Base-by-base conservation (phyloP, 2,888 invertebrate species). In the Chromoteleia sp. region DNA sequence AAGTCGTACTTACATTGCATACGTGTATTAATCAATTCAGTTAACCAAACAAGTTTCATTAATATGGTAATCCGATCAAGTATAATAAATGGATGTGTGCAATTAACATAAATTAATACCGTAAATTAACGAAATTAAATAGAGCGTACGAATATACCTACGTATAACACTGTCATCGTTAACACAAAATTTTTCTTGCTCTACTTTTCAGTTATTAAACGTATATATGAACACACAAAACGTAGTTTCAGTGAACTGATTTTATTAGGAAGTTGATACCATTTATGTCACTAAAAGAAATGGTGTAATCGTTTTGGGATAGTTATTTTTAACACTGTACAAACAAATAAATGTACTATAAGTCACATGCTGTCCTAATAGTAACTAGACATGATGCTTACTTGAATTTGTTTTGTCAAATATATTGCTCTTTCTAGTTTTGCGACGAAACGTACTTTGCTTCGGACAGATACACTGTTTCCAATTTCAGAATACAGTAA, bases 381-480 rank as follows among this genome's bases (percentile, higher is more conserved):
- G 52, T 33, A 54, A 54, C 52, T 33, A 54, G 52, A 33, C 52
- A 54, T 54, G 52, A 30, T 33, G 30, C 33, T 54, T 54, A 30
- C 17, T 54, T 30, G 10, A 33, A 19, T 54, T 33, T 54, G 33
- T 33, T 54, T 54, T 54, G 52, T 54, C 52, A 54, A 54, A 54
- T n/a, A 33, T 54, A 21, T 33, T 10, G 30, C 52, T 6, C 30
- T 33, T 54, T 54, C 52, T 17, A 54, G 52, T 33, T 54, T 50
- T 54, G 33, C 52, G 52, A 54, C 52, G 17, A 54, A 54, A 54
- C 10, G 52, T 54, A 15, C 52, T 54, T 54, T 54, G 52, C 33
- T 54, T 54, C 33, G 33, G 52, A 54, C 52, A 54, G 30, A 54
- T 33, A 54, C 52, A 17, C 33, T 50, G 30, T 33, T 54, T 54